Base-by-base conservation (phyloP, 2,888 invertebrate genomes). In the Phytoseiulus persimilis region DNA sequence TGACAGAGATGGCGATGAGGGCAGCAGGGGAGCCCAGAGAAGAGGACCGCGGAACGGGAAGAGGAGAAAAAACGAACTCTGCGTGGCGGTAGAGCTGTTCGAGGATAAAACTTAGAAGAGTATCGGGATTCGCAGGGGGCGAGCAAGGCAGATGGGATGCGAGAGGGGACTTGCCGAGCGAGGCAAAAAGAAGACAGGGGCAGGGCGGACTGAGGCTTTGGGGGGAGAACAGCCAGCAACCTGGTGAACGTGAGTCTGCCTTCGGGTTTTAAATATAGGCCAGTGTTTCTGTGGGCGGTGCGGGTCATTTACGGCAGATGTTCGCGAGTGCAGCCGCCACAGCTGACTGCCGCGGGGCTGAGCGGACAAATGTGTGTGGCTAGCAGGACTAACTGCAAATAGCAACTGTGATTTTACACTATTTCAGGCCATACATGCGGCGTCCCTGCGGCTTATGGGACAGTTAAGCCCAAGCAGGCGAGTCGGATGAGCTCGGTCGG, bases 241-340 rank as follows among this genome's bases (percentile, higher is more conserved):
- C 65, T 65, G 65, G 65, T 3, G 28, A 65, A 65, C 65, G 65
- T 65, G 18, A 65, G 65, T 28, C 23, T 65, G 65, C 11, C 65
- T 65, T 65, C 65, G 28, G 65, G 65, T 65, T 65, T 65, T 65
- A 65, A 65, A 65, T 65, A 65, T 65, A 65, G 65, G 65, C 65
- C 65, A 23, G 65, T 65, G 65, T 65, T 65, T 28, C 65, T 65
- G 65, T 65, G 65, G 65, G 65, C 65, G 65, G 65, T 18, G 65
- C 65, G 65, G 65, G 65, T 65, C 65, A 65, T 65, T 65, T 65
- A 65, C 65, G 65, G 65, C 65, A 65, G 65, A 65, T 65, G 65
- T 65, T 65, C 65, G 65, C 18, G 65, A 65, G 65, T 65, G 65
- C 65, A 65, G 65, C 65, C 28, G 65, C 11, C 18, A 65, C 23